Evolutionary conservation across 23 tunicate genomes (phyloP).

Genomic region (Ascidia mentula): DNA sequence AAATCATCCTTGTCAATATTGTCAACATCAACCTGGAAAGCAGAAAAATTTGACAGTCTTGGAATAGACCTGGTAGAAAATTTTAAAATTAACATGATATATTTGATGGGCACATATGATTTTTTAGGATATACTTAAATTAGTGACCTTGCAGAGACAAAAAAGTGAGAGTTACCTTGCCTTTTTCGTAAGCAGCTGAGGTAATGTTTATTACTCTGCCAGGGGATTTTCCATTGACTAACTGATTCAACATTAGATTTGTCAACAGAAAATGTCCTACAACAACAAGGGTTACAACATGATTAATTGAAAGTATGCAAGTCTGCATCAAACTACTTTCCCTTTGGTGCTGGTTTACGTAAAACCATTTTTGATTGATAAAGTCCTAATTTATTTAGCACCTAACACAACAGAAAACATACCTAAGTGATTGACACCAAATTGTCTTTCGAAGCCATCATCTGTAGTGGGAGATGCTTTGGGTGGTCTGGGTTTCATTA

Average conservation of each 20-base stretch:
- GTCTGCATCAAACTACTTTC: too few species aligned
- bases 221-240: constrained; percentile 36
- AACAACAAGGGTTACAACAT: too few species aligned
- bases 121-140: too few species aligned
- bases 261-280: constrained; percentile 90
- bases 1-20: constrained; percentile 56
- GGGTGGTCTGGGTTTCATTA: constrained; percentile 88
- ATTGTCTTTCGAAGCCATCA: constrained; percentile 90
- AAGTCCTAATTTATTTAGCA: neutral
- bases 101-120: too few species aligned
- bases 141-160: too few species aligned
- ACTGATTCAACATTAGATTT: constrained; percentile 59
- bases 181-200: constrained; percentile 51
- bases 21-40: constrained; percentile 58
- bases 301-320: too few species aligned
- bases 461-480: constrained; percentile 64
- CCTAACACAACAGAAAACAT: neutral
- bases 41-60: neutral
- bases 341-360: too few species aligned
- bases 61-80: too few species aligned
- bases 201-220: constrained; percentile 78
- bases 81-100: too few species aligned
- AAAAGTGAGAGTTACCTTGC: constrained; percentile 59
- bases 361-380: too few species aligned
- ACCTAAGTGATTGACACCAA: constrained; percentile 90